These are phyloP conservation scores for Eulithis testata DNA, from an alignment of 2,888 invertebrate species.

Conservation along the genomic window DNA sequence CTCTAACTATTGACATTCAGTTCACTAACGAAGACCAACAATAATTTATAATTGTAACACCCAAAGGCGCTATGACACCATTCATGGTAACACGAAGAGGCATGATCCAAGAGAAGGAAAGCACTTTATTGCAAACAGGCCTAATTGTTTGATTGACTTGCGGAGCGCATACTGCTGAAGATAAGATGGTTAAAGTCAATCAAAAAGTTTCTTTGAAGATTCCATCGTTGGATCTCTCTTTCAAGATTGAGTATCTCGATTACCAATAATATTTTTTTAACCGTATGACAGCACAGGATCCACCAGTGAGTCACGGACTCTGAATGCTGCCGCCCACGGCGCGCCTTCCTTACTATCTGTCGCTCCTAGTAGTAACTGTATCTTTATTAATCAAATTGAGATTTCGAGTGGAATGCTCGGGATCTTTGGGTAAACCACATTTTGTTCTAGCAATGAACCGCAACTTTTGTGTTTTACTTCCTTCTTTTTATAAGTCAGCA, in stretches of 20 bases:
- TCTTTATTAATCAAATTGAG: conserved; percentile 41
- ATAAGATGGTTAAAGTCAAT: conserved; percentile 26
- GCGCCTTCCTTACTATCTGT: conserved; percentile 50
- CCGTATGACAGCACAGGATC: conserved; percentile 44
- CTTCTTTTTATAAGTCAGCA: not conserved
- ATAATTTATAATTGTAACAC: not conserved
- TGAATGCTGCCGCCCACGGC: conserved; percentile 53
- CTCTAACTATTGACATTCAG: not conserved
- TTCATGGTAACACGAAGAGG: not conserved
- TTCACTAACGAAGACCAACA: not conserved
- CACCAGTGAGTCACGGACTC: conserved; percentile 55
- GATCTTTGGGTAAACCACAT: conserved; percentile 34
- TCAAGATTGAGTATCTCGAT: conserved; percentile 25
- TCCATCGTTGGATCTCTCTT: conserved; percentile 6
- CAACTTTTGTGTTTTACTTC: not conserved
- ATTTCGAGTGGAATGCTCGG: conserved; percentile 41
- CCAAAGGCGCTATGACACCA: not conserved
- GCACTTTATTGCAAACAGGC: conserved; percentile 11
- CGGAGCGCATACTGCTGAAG: conserved; percentile 19
- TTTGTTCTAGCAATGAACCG: not conserved
- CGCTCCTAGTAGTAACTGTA: conserved; percentile 44
- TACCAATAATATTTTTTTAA: conserved; percentile 38
- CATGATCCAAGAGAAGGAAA: conserved; percentile 4
- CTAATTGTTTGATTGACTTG: conserved; percentile 28
- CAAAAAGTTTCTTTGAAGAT: conserved; percentile 10